Percentiles rank a stretch among this genome's conserved stretches.
phyloP scores from a whole-genome alignment of 2,797 vertebrate genomes.

The Pseudocheirus occidentalis region DNA sequence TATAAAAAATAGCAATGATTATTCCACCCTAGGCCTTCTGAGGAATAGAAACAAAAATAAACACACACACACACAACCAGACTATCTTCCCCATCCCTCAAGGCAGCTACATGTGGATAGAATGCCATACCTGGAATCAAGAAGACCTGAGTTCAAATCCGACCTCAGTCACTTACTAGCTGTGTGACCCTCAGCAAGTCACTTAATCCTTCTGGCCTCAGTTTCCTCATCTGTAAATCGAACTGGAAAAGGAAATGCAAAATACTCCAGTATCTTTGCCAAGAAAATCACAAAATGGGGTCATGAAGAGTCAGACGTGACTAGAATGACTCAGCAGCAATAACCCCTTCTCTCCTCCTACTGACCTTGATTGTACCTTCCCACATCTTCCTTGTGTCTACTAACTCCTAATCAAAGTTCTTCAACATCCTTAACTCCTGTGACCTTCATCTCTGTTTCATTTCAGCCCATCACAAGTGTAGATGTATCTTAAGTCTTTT shows the following conservation, averaged over 20 bases:
- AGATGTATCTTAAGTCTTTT: neutral
- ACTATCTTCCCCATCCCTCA: neutral
- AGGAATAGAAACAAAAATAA: neutral
- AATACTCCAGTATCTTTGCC: neutral
- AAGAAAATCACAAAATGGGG: neutral
- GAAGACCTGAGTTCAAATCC: neutral
- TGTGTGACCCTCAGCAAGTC: neutral
- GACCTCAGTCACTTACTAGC: neutral
- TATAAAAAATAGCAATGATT: neutral
- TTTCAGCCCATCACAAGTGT: neutral
- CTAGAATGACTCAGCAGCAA: neutral
- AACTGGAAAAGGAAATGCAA: neutral
- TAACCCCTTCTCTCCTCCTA: neutral
- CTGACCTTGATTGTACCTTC: neutral
- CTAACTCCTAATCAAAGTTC: neutral
- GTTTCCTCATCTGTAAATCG: neutral
- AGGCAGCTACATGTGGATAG: neutral
- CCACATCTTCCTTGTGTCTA: neutral
- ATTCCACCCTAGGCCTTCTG: neutral
- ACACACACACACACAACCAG: neutral
- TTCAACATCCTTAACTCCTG: neutral
- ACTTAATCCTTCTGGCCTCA: neutral
- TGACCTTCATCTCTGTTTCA: neutral
- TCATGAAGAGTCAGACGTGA: neutral
- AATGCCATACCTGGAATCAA: neutral